Conservation (phyloP, 2,113 vertebrate species). For the Anarhynchus alexandrinus region DNA sequence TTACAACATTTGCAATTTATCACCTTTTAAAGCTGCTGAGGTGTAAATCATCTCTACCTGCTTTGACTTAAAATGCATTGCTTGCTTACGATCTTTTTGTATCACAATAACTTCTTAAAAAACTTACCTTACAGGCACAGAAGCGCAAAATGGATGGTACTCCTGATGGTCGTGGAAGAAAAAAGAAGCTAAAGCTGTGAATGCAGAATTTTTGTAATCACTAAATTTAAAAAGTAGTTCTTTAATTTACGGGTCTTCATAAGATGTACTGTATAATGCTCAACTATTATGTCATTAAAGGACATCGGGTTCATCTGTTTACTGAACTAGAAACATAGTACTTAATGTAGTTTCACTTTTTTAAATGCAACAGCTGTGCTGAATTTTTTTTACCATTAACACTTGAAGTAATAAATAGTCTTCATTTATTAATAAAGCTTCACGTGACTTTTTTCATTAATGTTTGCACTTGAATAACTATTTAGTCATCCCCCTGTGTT, state of each 20-base stretch:
- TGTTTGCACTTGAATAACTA: background rate
- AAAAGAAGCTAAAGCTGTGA: constrained; percentile 98
- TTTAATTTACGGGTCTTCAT: constrained; percentile 90
- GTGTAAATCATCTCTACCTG: background rate
- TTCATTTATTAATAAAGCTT: constrained; percentile 80
- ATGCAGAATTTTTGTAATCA: constrained; percentile 68
- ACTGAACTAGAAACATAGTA: constrained; percentile 81
- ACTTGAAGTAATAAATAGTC: constrained; percentile 89
- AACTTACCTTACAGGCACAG: constrained; percentile 79
- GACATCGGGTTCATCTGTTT: constrained; percentile 83
- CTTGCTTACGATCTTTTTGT: background rate
- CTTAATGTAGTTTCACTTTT: constrained; percentile 82
- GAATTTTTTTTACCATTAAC: constrained; percentile 89
- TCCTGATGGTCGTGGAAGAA: constrained; percentile 90
- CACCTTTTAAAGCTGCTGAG: background rate
- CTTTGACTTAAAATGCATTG: background rate
- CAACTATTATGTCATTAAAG: constrained; percentile 81
- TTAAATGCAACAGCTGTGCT: constrained; percentile 90
- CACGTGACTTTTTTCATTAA: constrained; percentile 30
- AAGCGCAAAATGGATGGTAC: constrained; percentile 94
- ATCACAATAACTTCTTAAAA: background rate
- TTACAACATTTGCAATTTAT: background rate
- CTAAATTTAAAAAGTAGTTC: constrained; percentile 79
- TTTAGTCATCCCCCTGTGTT: background rate
- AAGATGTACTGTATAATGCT: constrained; percentile 88